Percentiles rank a stretch among this genome's conserved stretches.
phyloP scores from a whole-genome alignment of 2,113 vertebrate species.

The Hypanus sabinus region DNA sequence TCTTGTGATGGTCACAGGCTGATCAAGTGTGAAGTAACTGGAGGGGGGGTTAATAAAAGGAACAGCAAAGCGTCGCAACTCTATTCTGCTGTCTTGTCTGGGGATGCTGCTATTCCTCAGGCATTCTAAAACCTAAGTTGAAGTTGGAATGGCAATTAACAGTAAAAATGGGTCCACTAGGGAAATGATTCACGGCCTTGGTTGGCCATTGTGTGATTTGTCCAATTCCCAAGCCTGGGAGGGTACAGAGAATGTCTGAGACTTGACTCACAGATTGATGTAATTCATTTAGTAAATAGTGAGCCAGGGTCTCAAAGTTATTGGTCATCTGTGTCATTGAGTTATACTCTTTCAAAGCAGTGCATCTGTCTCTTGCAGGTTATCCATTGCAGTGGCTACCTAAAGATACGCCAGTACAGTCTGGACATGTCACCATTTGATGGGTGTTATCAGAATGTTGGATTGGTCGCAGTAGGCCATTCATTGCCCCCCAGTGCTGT shows the following conservation, averaged over 20 bases:
- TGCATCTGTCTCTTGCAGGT: conserved; percentile 59
- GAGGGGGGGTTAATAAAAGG: background rate
- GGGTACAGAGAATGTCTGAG: too few species aligned
- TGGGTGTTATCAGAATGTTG: conserved; percentile 96
- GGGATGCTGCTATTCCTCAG: background rate
- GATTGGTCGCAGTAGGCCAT: conserved; percentile 91
- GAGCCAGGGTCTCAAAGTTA: background rate
- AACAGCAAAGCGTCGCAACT: background rate
- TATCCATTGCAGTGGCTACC: conserved; percentile 92
- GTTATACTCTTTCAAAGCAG: background rate
- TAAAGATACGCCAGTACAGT: conserved; percentile 95
- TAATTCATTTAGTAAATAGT: background rate
- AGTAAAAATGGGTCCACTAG: background rate
- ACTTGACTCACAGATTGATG: background rate
- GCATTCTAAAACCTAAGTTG: background rate
- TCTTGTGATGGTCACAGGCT: background rate
- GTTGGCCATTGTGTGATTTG: background rate
- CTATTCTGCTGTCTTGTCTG: background rate
- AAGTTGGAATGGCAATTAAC: background rate
- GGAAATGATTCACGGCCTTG: background rate
- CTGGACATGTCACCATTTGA: conserved; percentile 96
- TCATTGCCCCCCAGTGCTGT: conserved; percentile 89
- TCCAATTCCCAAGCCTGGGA: background rate
- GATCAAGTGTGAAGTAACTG: background rate
- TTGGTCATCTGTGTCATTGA: background rate